Base-by-base conservation (phyloP, 2,888 invertebrate genomes). In the Mayetiola destructor region DNA sequence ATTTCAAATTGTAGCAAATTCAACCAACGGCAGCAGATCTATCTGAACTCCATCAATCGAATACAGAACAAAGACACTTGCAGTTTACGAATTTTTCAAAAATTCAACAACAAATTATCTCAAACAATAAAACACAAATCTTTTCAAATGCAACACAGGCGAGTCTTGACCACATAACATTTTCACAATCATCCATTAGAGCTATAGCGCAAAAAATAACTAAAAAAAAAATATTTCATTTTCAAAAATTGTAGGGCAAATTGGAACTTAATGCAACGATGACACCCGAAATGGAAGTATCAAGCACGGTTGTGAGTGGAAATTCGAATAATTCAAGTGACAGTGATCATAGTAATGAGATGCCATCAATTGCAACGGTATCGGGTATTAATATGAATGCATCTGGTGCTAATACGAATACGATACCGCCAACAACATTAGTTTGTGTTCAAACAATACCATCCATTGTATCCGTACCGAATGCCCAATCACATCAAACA, bases 261-360 rank as follows among this genome's bases (percentile, higher is more conserved):
- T 66, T 79, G 40, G 79, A 80, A 64, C 63, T 77, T 57, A 77
- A 77, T 68, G 78, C 80, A 27, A 80, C 80, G 1, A 68, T 81
- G 63, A 80, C 80, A 1, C 79, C 80, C 6, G 80, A 80, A 69
- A 79, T 80, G 64, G 76, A 77, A 60, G 77, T 79, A 1, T 76
- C 78, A 9, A 79, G 78, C 64, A 77, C 78, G 1, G 76, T 77
- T 18, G 69, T 57, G 6, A 59, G 58, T 37, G 59, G 56, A 36
- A 58, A 55, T 18, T 57, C 54, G 14, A 58, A 57, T 36, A 56
- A 55, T 53, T 58, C 55, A 35, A 56, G 56, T 29, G 56, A 56
- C 42, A 56, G 40, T 30, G 42, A 40, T 35, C 54, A 54, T 5
- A 59, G 55, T 29, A 54, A 53, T 40, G 54, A 61, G 18, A 75